Percentiles rank a stretch among this genome's conserved stretches.
Conservation (phyloP, 2,797 vertebrate genomes). For the Sylvia borin region DNA sequence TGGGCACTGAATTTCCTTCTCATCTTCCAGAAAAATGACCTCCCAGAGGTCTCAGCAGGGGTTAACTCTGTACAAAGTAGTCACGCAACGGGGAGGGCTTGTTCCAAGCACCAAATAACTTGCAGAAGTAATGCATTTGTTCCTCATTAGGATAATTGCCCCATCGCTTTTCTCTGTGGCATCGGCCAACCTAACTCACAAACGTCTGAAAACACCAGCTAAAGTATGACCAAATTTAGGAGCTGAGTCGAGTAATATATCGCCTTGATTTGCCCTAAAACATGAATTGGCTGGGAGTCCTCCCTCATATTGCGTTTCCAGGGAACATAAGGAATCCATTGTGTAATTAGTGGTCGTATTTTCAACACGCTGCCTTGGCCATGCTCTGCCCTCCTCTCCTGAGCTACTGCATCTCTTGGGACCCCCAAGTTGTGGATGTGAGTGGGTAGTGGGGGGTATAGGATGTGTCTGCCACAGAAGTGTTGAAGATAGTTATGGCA, state of each 20-base stretch:
- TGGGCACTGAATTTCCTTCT: neutral
- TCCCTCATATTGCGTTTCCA: slow-evolving; percentile 37
- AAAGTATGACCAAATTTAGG: slow-evolving; percentile 62
- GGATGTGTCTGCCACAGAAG: neutral
- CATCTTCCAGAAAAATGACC: neutral
- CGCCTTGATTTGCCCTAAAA: slow-evolving; percentile 50
- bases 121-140: slow-evolving; percentile 70
- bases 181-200: slow-evolving; percentile 40
- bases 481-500: neutral
- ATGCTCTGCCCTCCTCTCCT: neutral
- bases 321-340: slow-evolving; percentile 66
- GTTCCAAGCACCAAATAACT: slow-evolving; percentile 65
- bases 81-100: slow-evolving; percentile 28
- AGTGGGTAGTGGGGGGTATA: neutral
- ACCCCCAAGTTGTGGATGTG: neutral
- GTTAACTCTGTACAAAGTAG: slow-evolving; percentile 45
- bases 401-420: slow-evolving; percentile 19
- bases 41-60: neutral
- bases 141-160: slow-evolving; percentile 71
- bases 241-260: slow-evolving; percentile 47
- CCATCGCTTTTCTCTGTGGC: slow-evolving; percentile 66
- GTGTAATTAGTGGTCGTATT: slow-evolving; percentile 59
- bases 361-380: neutral
- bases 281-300: slow-evolving; percentile 51
- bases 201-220: slow-evolving; percentile 50